Percentiles rank a stretch among this genome's conserved stretches.
Conservation (phyloP, 2,888 invertebrate genomes). For the Crossocerus cetratus region DNA sequence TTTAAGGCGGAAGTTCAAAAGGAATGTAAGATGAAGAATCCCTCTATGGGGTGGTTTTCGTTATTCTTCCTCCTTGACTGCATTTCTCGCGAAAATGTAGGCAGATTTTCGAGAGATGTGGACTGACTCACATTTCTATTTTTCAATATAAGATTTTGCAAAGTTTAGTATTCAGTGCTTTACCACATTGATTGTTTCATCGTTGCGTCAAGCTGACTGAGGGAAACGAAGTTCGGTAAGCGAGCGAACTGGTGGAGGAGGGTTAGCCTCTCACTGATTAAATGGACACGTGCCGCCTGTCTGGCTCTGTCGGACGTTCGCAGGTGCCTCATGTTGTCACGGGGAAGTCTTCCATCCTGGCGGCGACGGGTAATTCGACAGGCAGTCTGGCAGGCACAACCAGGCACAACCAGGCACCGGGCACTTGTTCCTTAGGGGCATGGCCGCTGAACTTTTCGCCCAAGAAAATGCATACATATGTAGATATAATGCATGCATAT, state of each 20-base stretch:
- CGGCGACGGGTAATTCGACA: slow-evolving; percentile 36
- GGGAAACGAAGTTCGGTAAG: too few relatives aligned
- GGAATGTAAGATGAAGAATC: too few relatives aligned
- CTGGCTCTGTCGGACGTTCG: slow-evolving; percentile 31
- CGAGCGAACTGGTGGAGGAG: slow-evolving; percentile 1
- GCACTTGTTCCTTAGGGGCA: slow-evolving; percentile 1
- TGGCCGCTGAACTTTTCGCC: slow-evolving; percentile 29
- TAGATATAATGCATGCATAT: slow-evolving; percentile 37
- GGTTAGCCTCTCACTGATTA: slow-evolving; percentile 29
- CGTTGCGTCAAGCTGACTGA: too few relatives aligned
- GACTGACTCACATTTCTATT: too few relatives aligned
- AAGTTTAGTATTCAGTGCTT: too few relatives aligned
- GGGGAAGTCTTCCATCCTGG: slow-evolving; percentile 14
- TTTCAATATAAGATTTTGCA: too few relatives aligned
- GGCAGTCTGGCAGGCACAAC: slow-evolving; percentile 33
- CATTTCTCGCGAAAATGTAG: too few relatives aligned
- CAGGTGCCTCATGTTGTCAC: slow-evolving; percentile 28
- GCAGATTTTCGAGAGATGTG: too few relatives aligned
- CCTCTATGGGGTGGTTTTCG: too few relatives aligned
- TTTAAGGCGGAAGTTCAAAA: too few relatives aligned
- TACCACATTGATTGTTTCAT: too few relatives aligned
- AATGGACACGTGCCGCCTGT: background rate
- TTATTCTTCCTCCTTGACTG: too few relatives aligned
- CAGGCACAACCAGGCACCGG: slow-evolving; percentile 58
- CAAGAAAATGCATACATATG: slow-evolving; percentile 44